Evolutionary conservation across 2,888 invertebrate genomes (phyloP).

Genomic region (Melinaea marsaeus): DNA sequence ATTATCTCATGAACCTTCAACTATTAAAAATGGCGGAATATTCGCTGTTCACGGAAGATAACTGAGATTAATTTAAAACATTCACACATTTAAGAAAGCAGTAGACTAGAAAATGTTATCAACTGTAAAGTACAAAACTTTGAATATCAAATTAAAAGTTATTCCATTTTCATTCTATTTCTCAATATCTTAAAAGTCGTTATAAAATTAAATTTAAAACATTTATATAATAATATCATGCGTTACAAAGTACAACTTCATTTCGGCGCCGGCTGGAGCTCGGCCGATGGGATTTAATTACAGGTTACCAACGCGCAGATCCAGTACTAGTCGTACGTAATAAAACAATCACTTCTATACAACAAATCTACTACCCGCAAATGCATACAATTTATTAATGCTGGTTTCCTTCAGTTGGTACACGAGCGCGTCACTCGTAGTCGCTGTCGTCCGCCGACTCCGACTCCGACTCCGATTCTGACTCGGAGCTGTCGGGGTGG

Average conservation of each 20-base stretch:
- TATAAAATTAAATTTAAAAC: too few relatives aligned
- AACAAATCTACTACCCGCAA: neutral
- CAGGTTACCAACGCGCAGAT: neutral
- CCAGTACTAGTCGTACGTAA: neutral
- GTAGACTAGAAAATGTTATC: constrained; percentile 12
- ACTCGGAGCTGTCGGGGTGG: constrained; percentile 71
- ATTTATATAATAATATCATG: neutral
- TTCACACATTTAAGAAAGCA: constrained; percentile 14
- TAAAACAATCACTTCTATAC: neutral
- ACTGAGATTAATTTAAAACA: neutral
- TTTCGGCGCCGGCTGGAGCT: neutral
- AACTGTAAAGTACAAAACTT: neutral
- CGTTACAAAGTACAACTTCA: neutral
- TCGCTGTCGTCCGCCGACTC: constrained; percentile 65
- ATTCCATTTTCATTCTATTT: too few relatives aligned
- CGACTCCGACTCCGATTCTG: constrained; percentile 57
- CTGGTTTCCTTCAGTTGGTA: neutral
- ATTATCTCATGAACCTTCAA: neutral
- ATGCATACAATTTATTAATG: neutral
- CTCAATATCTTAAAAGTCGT: too few relatives aligned
- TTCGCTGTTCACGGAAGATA: neutral
- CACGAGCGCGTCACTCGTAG: constrained; percentile 50
- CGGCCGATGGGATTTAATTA: neutral
- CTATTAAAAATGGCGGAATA: neutral
- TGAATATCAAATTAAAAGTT: too few relatives aligned